Conservation (phyloP, 2,113 vertebrate species). For the Tragelaphus imberbis region DNA sequence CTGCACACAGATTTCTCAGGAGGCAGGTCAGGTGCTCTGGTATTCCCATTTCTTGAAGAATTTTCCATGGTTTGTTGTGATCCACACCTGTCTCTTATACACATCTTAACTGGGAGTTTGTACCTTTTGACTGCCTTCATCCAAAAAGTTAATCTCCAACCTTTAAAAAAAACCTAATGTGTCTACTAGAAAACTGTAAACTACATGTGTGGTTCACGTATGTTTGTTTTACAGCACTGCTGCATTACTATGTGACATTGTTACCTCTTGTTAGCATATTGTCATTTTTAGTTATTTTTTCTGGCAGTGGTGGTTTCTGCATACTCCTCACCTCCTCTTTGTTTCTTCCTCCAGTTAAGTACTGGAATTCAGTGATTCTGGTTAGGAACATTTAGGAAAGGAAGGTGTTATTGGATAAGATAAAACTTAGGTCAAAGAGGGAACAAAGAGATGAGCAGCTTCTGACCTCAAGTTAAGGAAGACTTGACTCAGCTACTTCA, state of each 20-base stretch:
- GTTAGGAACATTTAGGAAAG: background rate
- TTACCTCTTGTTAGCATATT: background rate
- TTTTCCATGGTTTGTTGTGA: too few relatives aligned
- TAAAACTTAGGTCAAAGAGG: background rate
- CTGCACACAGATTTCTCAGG: too few relatives aligned
- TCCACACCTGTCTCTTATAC: too few relatives aligned
- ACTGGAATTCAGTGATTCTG: background rate
- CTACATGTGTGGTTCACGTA: background rate
- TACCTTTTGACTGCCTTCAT: too few relatives aligned
- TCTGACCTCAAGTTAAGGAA: background rate
- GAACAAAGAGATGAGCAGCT: background rate
- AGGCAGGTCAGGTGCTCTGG: too few relatives aligned
- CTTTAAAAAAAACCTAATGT: background rate
- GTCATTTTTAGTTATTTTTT: background rate
- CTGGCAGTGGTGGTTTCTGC: background rate
- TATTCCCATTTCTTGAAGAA: too few relatives aligned
- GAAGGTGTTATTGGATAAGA: background rate
- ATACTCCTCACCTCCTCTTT: fast-evolving
- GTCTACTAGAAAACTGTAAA: background rate
- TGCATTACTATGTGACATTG: background rate
- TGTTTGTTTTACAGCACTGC: background rate
- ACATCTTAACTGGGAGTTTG: too few relatives aligned
- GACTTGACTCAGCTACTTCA: background rate
- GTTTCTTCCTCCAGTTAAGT: background rate
- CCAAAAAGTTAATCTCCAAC: too few relatives aligned